Evolutionary conservation across 23 tunicate species (phyloP).

Genomic region (Aplidium turbinatum): DNA sequence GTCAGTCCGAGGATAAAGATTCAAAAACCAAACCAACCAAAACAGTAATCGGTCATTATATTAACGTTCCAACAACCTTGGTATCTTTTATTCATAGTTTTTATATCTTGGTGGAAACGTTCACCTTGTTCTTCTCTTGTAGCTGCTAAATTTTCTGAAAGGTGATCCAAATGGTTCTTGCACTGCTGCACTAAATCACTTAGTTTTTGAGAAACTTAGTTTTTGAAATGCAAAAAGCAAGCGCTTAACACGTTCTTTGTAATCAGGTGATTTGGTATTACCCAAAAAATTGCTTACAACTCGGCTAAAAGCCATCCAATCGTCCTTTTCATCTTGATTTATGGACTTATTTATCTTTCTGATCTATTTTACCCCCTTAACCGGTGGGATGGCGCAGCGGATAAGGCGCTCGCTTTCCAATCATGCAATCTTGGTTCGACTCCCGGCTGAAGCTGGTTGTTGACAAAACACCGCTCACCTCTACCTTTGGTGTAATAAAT

Average conservation of each 20-base stretch:
- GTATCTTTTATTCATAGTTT: conserved; percentile 28
- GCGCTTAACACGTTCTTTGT: conserved; percentile 22
- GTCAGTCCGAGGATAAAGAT: no score
- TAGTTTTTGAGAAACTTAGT: conserved; percentile 25
- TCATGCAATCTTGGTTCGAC: no score
- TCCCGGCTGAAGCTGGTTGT: no score
- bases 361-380: no score
- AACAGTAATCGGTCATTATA: conserved; percentile 33
- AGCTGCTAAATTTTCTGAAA: conserved; percentile 37
- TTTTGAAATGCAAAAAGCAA: conserved; percentile 16
- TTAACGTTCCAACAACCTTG: conserved; percentile 38
- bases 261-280: conserved; percentile 15
- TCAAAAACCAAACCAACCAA: no score
- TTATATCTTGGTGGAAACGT: conserved; percentile 29
- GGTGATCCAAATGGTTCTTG: conserved; percentile 18
- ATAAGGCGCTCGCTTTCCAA: no score
- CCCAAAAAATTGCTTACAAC: conserved; percentile 31
- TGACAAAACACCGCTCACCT: no score
- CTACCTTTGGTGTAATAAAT: no score
- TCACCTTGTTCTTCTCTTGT: conserved; percentile 25
- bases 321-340: conserved; percentile 2
- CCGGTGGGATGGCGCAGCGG: no score
- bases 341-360: neutral
- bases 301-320: conserved; percentile 32
- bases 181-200: conserved; percentile 17